These are phyloP conservation scores for Antennarius striatus DNA, from an alignment of 2,113 vertebrate species.

Conservation along the genomic window DNA sequence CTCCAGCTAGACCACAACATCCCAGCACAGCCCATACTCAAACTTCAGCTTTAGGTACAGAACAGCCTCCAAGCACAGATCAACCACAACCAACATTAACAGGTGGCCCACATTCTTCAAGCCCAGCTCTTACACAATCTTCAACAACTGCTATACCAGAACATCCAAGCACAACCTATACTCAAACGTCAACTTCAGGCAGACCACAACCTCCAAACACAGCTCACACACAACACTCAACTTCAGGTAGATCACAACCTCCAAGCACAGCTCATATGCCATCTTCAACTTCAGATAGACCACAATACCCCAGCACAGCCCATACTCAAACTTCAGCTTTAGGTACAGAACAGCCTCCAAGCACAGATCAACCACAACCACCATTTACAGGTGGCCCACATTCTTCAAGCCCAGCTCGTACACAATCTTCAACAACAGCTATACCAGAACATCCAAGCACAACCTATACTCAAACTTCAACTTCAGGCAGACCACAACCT, in stretches of 20 bases:
- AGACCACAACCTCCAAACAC: slow-evolving; percentile 4
- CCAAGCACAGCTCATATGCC: neutral
- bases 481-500: neutral
- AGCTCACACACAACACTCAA: neutral
- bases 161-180: neutral
- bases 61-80: neutral
- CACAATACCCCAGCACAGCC: neutral
- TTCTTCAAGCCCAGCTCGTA: neutral
- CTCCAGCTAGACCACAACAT: neutral
- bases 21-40: too few relatives aligned
- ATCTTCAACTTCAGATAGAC: neutral
- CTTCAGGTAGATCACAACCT: neutral
- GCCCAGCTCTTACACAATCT: neutral
- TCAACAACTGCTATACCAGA: neutral
- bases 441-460: too few relatives aligned
- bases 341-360: neutral
- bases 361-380: neutral
- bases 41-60: neutral
- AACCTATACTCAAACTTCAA: too few relatives aligned
- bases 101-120: neutral
- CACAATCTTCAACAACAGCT: neutral
- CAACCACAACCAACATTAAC: neutral
- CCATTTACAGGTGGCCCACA: too few relatives aligned
- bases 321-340: neutral
- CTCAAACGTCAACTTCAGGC: neutral